Evolutionary conservation across 37 sponge, comb jelly and placozoan genomes (phyloP), one percentile per base, ranked within the genome.

Genomic region (Beroe forskalii): DNA sequence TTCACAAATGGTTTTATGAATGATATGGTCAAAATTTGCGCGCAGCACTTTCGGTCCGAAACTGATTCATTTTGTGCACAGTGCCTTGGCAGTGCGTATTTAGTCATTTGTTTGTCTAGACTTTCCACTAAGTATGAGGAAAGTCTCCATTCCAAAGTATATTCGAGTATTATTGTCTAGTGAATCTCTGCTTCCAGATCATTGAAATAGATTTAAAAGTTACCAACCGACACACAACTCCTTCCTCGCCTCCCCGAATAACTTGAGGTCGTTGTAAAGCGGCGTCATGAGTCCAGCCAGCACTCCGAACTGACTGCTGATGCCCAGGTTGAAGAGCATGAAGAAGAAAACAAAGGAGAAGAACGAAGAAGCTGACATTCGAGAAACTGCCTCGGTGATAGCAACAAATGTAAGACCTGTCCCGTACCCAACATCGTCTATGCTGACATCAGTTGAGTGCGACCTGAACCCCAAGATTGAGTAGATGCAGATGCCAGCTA

Each of bases 381-480:
- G 37, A 12, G 40, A 35, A 12, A 72, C 75, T 1, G 75, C 75
- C 40, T 72, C 75, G 9, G 75, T 72, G 33, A 72, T 72, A 3
- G 75, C 75, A 36, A 72, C 40, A 72, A 72, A 72, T 1, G 75
- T 72, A 1, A 72, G 8, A 4, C 75, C 75, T 30, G 75, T 9
- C 14, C 75, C 75, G 8, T 23, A 23, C 3, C 39, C 20, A 36
- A 93, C 93, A 89, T 83, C 86, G 25, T 89, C 32, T 17, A 92
- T 63, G 1, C 62, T 28, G 2, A 43, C 89, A 31, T 90, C 90
- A 4, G 75, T 72, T 32, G 4, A 4, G 30, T 8, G 12, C 14
- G 75, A 32, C 35, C 75, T 72, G 40, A 72, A 72, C 35, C 75
- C 75, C 36, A 72, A 30, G 75, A 72, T 72, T 3, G 40, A 27